Evolutionary conservation across 2,888 invertebrate genomes (phyloP), one percentile per base, ranked within the genome.

Genomic region (Orthosia cruda): DNA sequence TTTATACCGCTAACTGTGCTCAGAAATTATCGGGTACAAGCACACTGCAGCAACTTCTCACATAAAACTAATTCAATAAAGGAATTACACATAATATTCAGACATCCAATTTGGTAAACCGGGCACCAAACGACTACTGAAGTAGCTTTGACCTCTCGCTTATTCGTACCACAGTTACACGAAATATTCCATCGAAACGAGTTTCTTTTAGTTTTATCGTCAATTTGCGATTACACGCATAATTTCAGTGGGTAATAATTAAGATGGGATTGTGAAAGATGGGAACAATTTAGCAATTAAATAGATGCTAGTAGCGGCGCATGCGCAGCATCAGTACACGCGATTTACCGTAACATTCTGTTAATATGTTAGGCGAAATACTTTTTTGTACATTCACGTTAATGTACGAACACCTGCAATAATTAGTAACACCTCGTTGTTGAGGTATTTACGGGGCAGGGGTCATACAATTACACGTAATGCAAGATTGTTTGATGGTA

Each of bases 171-270:
- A 85, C 83, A 82, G 77, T 68, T 84, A 86, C 59, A 74, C 76
- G 74, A 78, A 71, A 76, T 71, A 75, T 77, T 82, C 75, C 87
- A 63, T 84, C 76, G 77, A 73, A 87, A 86, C 87, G 72, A 84
- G 87, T 90, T 89, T 87, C 81, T 89, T 83, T 87, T 89, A 88
- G 87, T 89, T 90, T 91, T 89, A 91, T 87, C 77, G 86, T 74
- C 89, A 89, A 91, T 92, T 92, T 91, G 81, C 87, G 88, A 91
- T 91, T 90, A 90, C 89, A 89, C 84, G 90, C 88, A 85, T 84
- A 85, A 89, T 90, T 88, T 86, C 77, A 82, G 77, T 77, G 77
- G 68, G 73, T 69, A 81, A 78, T 84, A 82, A 85, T 89, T 85
- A 81, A 71, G 71, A 77, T 80, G 73, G 71, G 64, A 84, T 81